These are phyloP conservation scores for Lucifuga dentata DNA, from an alignment of 2,113 vertebrate genomes.

Conservation along the genomic window DNA sequence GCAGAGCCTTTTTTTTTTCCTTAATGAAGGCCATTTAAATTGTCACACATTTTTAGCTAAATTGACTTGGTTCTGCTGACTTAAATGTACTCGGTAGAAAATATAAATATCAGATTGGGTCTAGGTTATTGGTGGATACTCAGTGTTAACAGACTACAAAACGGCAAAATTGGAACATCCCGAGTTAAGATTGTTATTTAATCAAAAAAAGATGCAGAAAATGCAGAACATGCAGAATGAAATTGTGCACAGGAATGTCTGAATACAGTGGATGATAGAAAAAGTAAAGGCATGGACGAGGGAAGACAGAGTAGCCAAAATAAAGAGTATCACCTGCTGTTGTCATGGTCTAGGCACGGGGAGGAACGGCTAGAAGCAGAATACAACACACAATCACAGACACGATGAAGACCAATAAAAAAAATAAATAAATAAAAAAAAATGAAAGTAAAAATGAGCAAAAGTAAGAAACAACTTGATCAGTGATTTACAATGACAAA, in stretches of 20 bases:
- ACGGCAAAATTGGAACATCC: neutral
- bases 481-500: slow-evolving; percentile 40
- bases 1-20: no score
- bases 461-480: slow-evolving; percentile 38
- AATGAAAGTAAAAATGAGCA: slow-evolving; percentile 54
- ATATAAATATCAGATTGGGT: no score
- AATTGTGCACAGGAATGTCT: slow-evolving; percentile 33
- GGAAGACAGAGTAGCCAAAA: slow-evolving; percentile 38
- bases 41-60: no score
- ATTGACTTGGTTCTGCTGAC: no score
- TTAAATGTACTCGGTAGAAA: no score
- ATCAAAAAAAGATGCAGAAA: neutral
- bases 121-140: no score
- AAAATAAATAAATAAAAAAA: slow-evolving; percentile 39
- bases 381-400: slow-evolving; percentile 86
- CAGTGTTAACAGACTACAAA: no score
- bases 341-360: slow-evolving; percentile 98
- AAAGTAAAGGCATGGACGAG: slow-evolving; percentile 15
- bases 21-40: no score
- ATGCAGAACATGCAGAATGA: slow-evolving; percentile 43
- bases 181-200: neutral
- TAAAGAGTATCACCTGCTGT: slow-evolving; percentile 95
- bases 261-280: slow-evolving; percentile 17
- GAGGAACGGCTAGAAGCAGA: slow-evolving; percentile 93
- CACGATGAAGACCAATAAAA: slow-evolving; percentile 40